phyloP scores from a whole-genome alignment of 2,113 vertebrate genomes.

The Sialia sialis region DNA sequence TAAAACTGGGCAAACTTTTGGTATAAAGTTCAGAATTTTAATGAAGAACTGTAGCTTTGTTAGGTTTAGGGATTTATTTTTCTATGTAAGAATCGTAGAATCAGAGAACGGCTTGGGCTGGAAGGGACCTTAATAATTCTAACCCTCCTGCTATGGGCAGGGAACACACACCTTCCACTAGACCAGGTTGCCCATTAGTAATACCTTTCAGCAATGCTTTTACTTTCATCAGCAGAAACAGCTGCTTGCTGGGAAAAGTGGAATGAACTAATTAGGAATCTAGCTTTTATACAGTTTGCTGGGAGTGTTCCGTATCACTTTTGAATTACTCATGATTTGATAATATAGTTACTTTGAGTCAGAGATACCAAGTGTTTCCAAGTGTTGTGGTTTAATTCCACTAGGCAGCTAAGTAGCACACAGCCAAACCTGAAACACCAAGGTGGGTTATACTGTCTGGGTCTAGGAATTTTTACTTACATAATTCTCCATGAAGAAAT shows the following conservation, averaged over 20 bases:
- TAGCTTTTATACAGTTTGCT: neutral
- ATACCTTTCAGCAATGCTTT: neutral
- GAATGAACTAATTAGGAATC: neutral
- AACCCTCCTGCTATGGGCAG: neutral
- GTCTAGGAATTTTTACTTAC: neutral
- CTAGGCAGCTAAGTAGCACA: neutral
- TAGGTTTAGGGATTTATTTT: neutral
- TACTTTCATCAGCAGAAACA: neutral
- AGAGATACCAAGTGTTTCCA: neutral
- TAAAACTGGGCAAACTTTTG: neutral
- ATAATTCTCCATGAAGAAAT: neutral
- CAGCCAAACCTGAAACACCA: neutral
- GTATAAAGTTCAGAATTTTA: neutral
- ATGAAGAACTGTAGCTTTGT: neutral
- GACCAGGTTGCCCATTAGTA: neutral
- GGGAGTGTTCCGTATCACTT: neutral
- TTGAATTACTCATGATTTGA: neutral
- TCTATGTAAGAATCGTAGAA: neutral
- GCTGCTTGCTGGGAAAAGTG: neutral
- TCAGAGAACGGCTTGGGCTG: neutral
- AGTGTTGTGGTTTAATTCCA: neutral
- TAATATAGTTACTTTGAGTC: neutral
- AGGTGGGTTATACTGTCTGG: neutral
- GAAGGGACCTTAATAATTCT: neutral
- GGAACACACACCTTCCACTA: neutral